phyloP scores from a whole-genome alignment of 2,113 vertebrate genomes.

The Hippolais icterina region DNA sequence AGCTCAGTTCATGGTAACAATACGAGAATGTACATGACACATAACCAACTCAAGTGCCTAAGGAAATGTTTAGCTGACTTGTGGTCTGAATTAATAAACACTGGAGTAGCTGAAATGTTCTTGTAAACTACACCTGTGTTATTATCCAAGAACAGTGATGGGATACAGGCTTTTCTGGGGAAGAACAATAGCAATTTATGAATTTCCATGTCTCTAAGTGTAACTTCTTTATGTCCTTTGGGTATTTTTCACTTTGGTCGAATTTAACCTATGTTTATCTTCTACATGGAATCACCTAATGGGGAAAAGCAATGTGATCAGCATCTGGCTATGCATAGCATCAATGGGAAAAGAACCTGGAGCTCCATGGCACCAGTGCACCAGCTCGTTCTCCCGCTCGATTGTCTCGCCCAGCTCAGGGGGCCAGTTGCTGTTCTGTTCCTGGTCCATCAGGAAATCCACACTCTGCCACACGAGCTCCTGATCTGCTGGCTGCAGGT shows the following conservation, averaged over 20 bases:
- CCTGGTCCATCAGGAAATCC: constrained; percentile 91
- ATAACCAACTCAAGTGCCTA: neutral
- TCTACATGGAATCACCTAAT: neutral
- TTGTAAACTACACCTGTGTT: neutral
- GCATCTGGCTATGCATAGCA: neutral
- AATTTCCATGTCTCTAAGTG: neutral
- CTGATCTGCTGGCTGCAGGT: constrained; percentile 82
- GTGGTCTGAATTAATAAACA: neutral
- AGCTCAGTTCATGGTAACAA: neutral
- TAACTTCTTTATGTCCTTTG: neutral
- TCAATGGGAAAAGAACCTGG: constrained; percentile 75
- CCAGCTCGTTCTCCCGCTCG: constrained; percentile 86
- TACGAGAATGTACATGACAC: neutral
- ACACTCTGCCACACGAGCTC: constrained; percentile 90
- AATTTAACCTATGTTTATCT: neutral
- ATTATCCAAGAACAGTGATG: neutral
- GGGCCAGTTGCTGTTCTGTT: constrained; percentile 91
- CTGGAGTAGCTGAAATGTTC: neutral
- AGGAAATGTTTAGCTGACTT: neutral
- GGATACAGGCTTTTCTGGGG: neutral
- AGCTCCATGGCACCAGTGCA: constrained; percentile 91
- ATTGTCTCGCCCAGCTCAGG: constrained; percentile 87
- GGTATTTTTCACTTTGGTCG: neutral
- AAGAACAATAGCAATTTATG: neutral
- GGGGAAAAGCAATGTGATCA: neutral